These are phyloP conservation scores for Hypanus sabinus DNA, from an alignment of 2,113 vertebrate genomes.

Conservation along the genomic window DNA sequence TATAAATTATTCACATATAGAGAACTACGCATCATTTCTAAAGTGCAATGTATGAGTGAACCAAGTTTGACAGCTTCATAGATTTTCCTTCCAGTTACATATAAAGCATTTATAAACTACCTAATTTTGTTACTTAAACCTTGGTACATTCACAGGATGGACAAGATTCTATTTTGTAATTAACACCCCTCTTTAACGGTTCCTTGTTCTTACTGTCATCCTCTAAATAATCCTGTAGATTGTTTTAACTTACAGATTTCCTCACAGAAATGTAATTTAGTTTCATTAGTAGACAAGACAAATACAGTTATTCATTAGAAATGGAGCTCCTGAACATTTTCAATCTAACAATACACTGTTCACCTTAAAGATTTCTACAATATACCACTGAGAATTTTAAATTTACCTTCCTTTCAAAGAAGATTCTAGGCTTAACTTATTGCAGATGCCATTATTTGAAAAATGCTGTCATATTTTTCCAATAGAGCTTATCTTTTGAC, in stretches of 20 bases:
- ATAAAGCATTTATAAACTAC: neutral
- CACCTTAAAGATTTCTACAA: neutral
- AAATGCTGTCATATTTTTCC: neutral
- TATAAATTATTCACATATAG: constrained; percentile 4
- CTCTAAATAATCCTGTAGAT: neutral
- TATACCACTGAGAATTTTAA: neutral
- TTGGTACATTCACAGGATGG: neutral
- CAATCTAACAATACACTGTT: too few species aligned
- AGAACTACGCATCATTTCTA: neutral
- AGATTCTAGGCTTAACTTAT: neutral
- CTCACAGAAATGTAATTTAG: neutral
- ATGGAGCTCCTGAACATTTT: neutral
- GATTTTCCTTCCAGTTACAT: neutral
- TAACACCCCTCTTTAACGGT: neutral
- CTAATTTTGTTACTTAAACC: neutral
- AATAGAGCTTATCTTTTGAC: neutral
- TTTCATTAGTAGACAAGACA: neutral
- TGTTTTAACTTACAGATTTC: neutral
- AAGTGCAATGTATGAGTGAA: neutral
- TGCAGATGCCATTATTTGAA: neutral
- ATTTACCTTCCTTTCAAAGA: neutral
- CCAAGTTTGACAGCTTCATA: neutral
- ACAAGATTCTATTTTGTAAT: neutral
- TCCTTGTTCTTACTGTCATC: neutral
- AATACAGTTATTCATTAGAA: neutral